phyloP scores from a whole-genome alignment of 1,140 invertebrate species.

The Caenorhabditis latens region DNA sequence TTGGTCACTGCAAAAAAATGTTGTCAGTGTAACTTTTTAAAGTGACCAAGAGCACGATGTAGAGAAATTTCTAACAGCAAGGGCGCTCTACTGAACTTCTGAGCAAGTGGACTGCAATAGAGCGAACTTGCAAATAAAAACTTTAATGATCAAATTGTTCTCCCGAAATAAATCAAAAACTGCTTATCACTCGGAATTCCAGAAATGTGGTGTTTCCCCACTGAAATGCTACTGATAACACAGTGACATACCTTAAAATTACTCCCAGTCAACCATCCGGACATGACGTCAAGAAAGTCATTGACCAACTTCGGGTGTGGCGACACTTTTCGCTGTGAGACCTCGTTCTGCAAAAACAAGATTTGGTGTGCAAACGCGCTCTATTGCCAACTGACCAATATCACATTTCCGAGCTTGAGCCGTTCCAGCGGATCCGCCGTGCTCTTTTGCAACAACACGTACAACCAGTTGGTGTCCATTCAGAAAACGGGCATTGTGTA shows the following conservation, averaged over 20 bases:
- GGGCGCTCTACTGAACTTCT: too few species aligned
- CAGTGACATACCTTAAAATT: slow-evolving; percentile 1
- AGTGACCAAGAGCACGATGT: too few species aligned
- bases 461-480: slow-evolving; percentile 51
- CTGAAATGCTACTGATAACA: background rate
- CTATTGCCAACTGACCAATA: slow-evolving; percentile 31
- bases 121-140: too few species aligned
- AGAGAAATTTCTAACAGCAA: too few species aligned
- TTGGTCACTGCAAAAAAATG: too few species aligned
- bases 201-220: background rate
- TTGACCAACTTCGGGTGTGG: slow-evolving; percentile 47
- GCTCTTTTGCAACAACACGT: slow-evolving; percentile 51
- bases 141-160: too few species aligned
- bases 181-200: background rate
- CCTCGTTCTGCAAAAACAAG: slow-evolving; percentile 1
- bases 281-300: slow-evolving; percentile 53
- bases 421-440: slow-evolving; percentile 36
- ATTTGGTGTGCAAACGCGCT: background rate
- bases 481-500: background rate
- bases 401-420: slow-evolving; percentile 51
- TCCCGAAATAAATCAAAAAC: background rate
- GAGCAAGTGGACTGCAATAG: too few species aligned
- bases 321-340: slow-evolving; percentile 49
- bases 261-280: slow-evolving; percentile 43
- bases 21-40: too few species aligned